Conservation (phyloP, 2,888 invertebrate genomes). For the Hirtodrosophila alboralis region DNA sequence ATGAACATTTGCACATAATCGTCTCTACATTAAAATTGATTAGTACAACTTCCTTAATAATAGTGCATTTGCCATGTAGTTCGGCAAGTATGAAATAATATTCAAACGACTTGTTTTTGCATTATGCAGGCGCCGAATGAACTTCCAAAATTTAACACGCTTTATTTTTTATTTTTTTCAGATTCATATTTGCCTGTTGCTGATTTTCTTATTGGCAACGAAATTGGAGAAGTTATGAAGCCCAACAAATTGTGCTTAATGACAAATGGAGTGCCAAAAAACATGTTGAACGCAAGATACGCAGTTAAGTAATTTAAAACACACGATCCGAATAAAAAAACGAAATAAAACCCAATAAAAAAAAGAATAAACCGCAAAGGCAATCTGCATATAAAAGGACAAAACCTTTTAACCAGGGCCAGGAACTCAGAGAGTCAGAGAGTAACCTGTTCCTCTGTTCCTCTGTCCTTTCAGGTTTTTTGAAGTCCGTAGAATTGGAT, state of each 20-base stretch:
- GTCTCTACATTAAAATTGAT: constrained; percentile 38
- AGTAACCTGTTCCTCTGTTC: constrained; percentile 2
- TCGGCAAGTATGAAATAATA: constrained; percentile 5
- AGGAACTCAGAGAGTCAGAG: not conserved
- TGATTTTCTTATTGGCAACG: constrained; percentile 13
- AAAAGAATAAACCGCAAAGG: constrained; percentile 17
- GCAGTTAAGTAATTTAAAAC: constrained; percentile 54
- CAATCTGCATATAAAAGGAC: constrained; percentile 73
- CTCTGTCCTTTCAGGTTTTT: too few relatives aligned
- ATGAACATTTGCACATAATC: constrained; percentile 38
- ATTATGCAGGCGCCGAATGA: constrained; percentile 11
- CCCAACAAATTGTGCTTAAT: constrained; percentile 64
- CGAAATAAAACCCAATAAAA: too few relatives aligned
- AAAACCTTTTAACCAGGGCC: constrained; percentile 61
- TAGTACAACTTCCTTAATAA: constrained; percentile 23
- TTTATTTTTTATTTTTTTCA: constrained; percentile 21
- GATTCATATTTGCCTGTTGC: constrained; percentile 3
- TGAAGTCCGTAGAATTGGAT: not conserved
- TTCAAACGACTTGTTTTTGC: constrained; percentile 1
- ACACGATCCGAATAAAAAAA: constrained; percentile 22
- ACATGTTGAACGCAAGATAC: constrained; percentile 38
- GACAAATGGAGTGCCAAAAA: constrained; percentile 72
- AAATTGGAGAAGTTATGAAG: constrained; percentile 45
- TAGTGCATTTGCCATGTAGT: constrained; percentile 9
- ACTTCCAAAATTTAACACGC: constrained; percentile 18